Conservation (phyloP, 2,888 invertebrate genomes). For the Yponomeuta sedellus region DNA sequence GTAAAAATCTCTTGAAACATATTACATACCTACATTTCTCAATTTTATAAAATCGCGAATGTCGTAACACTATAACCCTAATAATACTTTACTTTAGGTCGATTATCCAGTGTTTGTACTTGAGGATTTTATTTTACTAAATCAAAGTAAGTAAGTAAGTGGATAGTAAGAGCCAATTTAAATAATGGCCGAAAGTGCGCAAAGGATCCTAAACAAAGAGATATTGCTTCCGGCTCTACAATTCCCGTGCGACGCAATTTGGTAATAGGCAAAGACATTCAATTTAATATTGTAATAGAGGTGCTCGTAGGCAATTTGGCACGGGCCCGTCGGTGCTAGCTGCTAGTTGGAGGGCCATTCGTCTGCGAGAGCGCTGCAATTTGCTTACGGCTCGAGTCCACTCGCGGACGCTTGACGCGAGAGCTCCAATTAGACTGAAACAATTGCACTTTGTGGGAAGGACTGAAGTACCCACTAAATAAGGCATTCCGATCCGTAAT, state of each 20-base stretch:
- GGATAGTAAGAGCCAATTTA: not conserved
- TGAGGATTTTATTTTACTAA: not conserved
- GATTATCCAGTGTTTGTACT: too few species aligned
- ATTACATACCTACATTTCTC: too few species aligned
- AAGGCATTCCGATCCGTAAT: constrained; percentile 34
- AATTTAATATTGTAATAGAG: constrained; percentile 44
- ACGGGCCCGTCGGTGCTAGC: constrained; percentile 29
- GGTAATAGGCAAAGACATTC: constrained; percentile 27
- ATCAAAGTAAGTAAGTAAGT: not conserved
- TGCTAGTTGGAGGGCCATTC: constrained; percentile 41
- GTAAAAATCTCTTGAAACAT: too few species aligned
- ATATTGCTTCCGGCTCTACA: constrained; percentile 22
- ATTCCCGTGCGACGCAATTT: constrained; percentile 25
- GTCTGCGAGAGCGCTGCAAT: constrained; percentile 50
- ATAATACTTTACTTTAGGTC: too few species aligned
- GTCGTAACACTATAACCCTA: too few species aligned
- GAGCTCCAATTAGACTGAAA: constrained; percentile 63
- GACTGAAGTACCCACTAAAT: constrained; percentile 40
- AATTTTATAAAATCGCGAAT: too few species aligned
- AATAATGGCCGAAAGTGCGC: not conserved
- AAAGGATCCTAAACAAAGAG: constrained; percentile 11
- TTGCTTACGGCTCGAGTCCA: constrained; percentile 42
- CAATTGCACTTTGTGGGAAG: constrained; percentile 45
- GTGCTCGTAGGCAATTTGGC: constrained; percentile 47
- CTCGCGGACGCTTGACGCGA: constrained; percentile 25